Conservation (phyloP, 2,888 invertebrate genomes). For the Apodemia hepburni region DNA sequence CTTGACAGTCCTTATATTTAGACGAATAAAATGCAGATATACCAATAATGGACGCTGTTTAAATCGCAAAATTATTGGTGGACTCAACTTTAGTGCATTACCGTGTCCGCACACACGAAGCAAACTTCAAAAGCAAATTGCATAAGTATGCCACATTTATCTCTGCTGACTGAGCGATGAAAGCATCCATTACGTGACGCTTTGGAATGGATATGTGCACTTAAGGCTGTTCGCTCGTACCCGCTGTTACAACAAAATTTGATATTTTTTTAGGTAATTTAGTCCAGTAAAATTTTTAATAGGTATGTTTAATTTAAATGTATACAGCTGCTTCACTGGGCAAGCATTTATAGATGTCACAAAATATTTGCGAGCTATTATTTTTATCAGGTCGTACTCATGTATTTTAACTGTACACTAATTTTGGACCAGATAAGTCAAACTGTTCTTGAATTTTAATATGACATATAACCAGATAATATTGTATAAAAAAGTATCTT, state of each 20-base stretch:
- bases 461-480: no score
- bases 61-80: slow-evolving; percentile 53
- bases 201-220: slow-evolving; percentile 67
- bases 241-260: not conserved
- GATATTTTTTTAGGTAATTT: not conserved
- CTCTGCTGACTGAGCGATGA: slow-evolving; percentile 53
- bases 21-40: not conserved
- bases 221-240: slow-evolving; percentile 40
- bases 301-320: no score
- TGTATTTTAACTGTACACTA: no score
- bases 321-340: no score
- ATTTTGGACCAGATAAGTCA: no score
- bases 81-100: slow-evolving; percentile 56
- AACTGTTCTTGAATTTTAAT: no score
- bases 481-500: no score
- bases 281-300: no score
- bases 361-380: no score
- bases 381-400: no score
- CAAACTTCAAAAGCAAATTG: slow-evolving; percentile 67
- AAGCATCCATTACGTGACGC: slow-evolving; percentile 61
- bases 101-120: slow-evolving; percentile 47
- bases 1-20: not conserved
- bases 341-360: no score
- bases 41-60: slow-evolving; percentile 45
- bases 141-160: slow-evolving; percentile 63